phyloP scores from a whole-genome alignment of 2,113 vertebrate genomes.

The Empidonax traillii region DNA sequence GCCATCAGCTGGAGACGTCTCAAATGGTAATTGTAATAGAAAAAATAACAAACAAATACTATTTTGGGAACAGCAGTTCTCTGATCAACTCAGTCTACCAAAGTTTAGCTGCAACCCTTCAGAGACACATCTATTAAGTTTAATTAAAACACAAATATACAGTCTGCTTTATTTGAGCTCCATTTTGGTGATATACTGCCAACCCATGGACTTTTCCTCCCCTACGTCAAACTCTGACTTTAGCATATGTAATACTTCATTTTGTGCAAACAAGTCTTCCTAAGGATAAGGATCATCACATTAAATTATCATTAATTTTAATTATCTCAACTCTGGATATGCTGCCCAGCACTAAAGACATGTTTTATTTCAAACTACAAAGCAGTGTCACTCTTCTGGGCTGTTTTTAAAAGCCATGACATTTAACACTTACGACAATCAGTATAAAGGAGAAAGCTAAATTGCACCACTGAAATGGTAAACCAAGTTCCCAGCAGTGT shows the following conservation, averaged over 20 bases:
- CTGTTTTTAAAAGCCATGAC: not conserved
- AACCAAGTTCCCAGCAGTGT: not conserved
- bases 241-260: not conserved
- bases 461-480: not conserved
- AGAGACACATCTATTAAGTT: not conserved
- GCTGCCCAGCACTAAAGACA: not conserved
- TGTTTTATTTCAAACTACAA: constrained; percentile 35
- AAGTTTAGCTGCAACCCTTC: not conserved
- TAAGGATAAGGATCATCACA: constrained; percentile 6
- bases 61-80: constrained; percentile 3
- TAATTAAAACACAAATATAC: constrained; percentile 16
- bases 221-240: constrained; percentile 1
- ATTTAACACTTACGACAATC: constrained; percentile 1
- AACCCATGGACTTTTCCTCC: not conserved
- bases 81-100: not conserved
- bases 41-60: constrained; percentile 26
- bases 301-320: constrained; percentile 40
- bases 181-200: not conserved
- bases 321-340: not conserved
- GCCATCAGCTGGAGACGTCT: not conserved
- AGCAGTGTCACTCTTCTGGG: not conserved
- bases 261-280: not conserved
- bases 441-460: constrained; percentile 25
- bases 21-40: constrained; percentile 15
- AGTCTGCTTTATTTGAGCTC: not conserved